Base-by-base conservation (phyloP, 2,113 vertebrate species). In the Myiozetetes cayanensis region DNA sequence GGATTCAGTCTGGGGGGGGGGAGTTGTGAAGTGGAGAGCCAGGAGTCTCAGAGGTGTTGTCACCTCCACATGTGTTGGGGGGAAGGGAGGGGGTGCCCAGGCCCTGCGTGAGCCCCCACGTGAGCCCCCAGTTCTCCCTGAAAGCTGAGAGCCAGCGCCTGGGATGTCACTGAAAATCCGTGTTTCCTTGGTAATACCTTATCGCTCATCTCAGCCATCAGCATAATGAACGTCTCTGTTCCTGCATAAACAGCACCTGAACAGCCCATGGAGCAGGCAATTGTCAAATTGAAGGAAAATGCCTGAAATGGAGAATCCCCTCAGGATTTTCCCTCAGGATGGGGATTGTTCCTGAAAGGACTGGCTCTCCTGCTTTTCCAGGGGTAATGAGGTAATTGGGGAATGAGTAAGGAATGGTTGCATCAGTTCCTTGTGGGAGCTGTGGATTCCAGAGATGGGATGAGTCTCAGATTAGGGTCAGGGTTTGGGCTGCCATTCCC, bases 151-250 rank as follows among this genome's bases (percentile, higher is more conserved):
- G 4, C 5, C 39, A 46, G 9, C 2, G 3, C 41, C 86, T 50
- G 83, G 63, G 23, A 44, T 41, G 80, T 59, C 70, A 72, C 27
- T 50, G 56, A 58, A 59, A 71, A 49, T 25, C 56, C 49, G 7
- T 41, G 66, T 95, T 95, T 94, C 94, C 95, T 77, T 63, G 89
- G 95, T 49, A 93, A 75, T 91, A 50, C 58, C 91, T 83, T 44
- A 30, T 87, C 94, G 84, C 87, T 76, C 83, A 75, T 95, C 82
- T 84, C 72, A 58, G 73, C 59, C 49, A 87, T 90, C 73, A 75
- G 83, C 88, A 79, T 61, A 89, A 96, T 53, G 80, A 96, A 80
- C 37, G 16, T 53, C 85, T 95, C 85, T 80, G 53, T 18, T 92
- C 84, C 77, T 82, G 89, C 56, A 81, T 22, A 93, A 95, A 93